phyloP scores from a whole-genome alignment of 1,140 invertebrate genomes.

The Drosophila pruinosa region DNA sequence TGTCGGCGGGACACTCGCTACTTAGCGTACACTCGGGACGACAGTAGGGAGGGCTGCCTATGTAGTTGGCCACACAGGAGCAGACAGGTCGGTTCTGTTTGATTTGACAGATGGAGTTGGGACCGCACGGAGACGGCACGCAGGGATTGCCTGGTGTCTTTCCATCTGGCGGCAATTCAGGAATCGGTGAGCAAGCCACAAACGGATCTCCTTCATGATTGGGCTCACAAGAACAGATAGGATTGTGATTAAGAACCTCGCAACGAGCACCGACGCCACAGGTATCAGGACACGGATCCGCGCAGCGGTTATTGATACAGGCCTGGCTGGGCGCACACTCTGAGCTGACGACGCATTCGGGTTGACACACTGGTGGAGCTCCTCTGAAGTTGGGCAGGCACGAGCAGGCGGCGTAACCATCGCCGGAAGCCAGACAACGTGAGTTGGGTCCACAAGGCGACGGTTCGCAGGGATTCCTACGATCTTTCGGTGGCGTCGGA shows the following conservation, averaged over 20 bases:
- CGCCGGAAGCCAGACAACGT: constrained; percentile 87
- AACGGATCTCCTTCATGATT: constrained; percentile 92
- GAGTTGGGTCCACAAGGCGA: constrained; percentile 92
- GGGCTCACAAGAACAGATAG: constrained; percentile 90
- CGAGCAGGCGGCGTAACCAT: constrained; percentile 90
- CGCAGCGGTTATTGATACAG: constrained; percentile 90
- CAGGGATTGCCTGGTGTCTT: constrained; percentile 86
- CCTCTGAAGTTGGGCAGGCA: constrained; percentile 91
- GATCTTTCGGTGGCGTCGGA: constrained; percentile 18
- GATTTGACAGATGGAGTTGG: constrained; percentile 92
- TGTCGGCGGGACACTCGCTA: constrained; percentile 89
- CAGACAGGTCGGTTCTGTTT: constrained; percentile 90
- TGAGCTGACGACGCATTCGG: constrained; percentile 91
- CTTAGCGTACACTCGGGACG: constrained; percentile 90
- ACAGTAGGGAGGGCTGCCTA: constrained; percentile 89
- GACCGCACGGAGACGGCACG: constrained; percentile 91
- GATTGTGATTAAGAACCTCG: constrained; percentile 91
- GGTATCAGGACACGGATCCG: constrained; percentile 90
- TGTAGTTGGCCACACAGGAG: constrained; percentile 90
- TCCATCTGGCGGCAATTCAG: constrained; percentile 81
- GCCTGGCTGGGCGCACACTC: constrained; percentile 90
- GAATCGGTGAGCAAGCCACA: constrained; percentile 86
- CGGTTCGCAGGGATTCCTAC: constrained; percentile 86
- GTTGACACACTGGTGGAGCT: constrained; percentile 90
- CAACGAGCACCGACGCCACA: constrained; percentile 90